Conservation (phyloP, 2,113 vertebrate genomes). For the Esox niger region DNA sequence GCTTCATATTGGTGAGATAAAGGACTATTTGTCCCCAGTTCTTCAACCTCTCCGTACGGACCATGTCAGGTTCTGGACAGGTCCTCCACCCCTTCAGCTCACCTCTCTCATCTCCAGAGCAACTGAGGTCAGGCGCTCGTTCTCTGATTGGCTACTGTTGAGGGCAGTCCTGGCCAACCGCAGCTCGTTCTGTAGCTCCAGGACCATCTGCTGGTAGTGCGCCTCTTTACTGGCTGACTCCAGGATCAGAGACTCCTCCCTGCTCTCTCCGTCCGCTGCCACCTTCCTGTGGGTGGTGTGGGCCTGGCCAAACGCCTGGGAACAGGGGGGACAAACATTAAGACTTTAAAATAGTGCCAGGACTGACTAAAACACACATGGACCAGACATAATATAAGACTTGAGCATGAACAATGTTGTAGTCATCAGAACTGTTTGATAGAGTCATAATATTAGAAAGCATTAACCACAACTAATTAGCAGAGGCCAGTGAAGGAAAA, state of each 20-base stretch:
- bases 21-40: background rate
- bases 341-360: background rate
- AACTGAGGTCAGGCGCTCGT: slow-evolving; percentile 84
- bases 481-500: too few relatives aligned
- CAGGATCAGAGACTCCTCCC: slow-evolving; percentile 94
- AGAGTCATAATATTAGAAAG: too few relatives aligned
- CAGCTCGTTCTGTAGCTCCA: slow-evolving; percentile 92
- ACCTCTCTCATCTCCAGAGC: slow-evolving; percentile 92
- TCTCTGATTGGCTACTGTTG: slow-evolving; percentile 85
- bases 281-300: slow-evolving; percentile 95
- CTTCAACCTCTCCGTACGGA: background rate
- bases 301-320: slow-evolving; percentile 93
- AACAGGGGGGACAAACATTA: slow-evolving; percentile 10
- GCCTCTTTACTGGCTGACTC: slow-evolving; percentile 97
- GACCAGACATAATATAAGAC: too few relatives aligned
- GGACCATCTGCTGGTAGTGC: slow-evolving; percentile 89
- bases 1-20: background rate
- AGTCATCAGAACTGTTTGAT: too few relatives aligned
- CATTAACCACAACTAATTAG: too few relatives aligned
- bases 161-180: slow-evolving; percentile 85
- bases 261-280: slow-evolving; percentile 94
- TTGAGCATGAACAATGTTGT: too few relatives aligned
- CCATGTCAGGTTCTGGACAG: background rate
- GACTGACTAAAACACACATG: too few relatives aligned
- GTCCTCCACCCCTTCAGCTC: slow-evolving; percentile 16